Conservation (phyloP, 1,140 invertebrate species). For the Cydia pomonella region DNA sequence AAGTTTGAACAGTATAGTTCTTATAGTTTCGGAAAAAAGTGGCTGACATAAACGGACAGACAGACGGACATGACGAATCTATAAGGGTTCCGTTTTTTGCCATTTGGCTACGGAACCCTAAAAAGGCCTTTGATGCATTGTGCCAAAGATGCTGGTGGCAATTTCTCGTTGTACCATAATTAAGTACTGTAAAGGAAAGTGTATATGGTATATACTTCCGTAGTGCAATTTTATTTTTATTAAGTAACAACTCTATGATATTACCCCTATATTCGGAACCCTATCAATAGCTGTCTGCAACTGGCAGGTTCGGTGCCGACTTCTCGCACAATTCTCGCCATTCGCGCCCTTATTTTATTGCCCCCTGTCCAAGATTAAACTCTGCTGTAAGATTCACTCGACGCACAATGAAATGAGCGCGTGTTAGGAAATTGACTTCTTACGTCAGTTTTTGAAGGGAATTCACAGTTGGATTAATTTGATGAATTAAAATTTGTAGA, state of each 20-base stretch:
- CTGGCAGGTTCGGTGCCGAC: constrained; percentile 72
- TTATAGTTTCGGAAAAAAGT: too few relatives aligned
- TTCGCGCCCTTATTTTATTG: constrained; percentile 77
- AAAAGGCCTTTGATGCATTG: too few relatives aligned
- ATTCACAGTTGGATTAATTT: constrained; percentile 44
- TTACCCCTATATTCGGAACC: constrained; percentile 53
- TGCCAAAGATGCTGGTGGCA: too few relatives aligned
- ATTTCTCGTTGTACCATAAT: too few relatives aligned
- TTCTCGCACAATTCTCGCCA: constrained; percentile 73
- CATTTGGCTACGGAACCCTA: too few relatives aligned
- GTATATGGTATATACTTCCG: too few relatives aligned
- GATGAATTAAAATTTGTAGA: constrained; percentile 42
- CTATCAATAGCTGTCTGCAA: constrained; percentile 78
- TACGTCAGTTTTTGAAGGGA: background rate
- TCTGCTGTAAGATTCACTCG: constrained; percentile 60
- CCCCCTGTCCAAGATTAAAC: constrained; percentile 77
- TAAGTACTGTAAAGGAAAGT: too few relatives aligned
- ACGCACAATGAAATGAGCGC: constrained; percentile 42
- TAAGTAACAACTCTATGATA: constrained; percentile 58
- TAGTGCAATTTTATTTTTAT: too few relatives aligned
- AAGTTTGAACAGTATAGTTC: too few relatives aligned
- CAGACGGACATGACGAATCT: too few relatives aligned
- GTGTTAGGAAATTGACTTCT: constrained; percentile 29
- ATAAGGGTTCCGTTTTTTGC: too few relatives aligned
- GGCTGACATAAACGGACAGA: too few relatives aligned